Conservation (phyloP, 2,113 vertebrate species). For the Platycercus adscitus region DNA sequence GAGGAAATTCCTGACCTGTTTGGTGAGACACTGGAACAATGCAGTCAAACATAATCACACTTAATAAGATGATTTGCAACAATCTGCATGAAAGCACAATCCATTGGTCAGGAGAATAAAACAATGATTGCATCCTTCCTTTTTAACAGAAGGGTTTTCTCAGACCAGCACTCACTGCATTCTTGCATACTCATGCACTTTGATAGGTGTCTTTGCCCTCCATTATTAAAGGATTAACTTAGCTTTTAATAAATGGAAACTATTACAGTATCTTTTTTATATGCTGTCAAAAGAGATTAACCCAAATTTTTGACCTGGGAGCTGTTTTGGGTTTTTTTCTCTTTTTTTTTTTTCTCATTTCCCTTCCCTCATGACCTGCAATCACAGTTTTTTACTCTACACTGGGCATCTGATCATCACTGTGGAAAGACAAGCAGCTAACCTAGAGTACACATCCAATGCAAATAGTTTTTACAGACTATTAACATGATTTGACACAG, state of each 20-base stretch:
- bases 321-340: background rate
- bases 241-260: constrained; percentile 8
- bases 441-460: background rate
- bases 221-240: background rate
- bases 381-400: background rate
- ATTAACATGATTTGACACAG: background rate
- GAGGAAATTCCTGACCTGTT: background rate
- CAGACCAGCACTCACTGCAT: background rate
- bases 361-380: background rate
- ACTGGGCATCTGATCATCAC: background rate
- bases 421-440: background rate
- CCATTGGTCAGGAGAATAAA: background rate
- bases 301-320: background rate
- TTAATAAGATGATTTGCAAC: background rate
- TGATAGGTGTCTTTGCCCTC: background rate
- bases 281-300: constrained; percentile 27
- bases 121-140: background rate
- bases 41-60: background rate
- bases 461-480: background rate
- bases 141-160: background rate
- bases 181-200: background rate
- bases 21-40: background rate
- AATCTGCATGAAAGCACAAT: background rate
- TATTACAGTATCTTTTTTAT: background rate
- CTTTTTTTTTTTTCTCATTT: background rate